Evolutionary conservation across 2,797 vertebrate species (phyloP), one percentile per base, ranked within the genome.

Genomic region (Borostomias antarcticus): DNA sequence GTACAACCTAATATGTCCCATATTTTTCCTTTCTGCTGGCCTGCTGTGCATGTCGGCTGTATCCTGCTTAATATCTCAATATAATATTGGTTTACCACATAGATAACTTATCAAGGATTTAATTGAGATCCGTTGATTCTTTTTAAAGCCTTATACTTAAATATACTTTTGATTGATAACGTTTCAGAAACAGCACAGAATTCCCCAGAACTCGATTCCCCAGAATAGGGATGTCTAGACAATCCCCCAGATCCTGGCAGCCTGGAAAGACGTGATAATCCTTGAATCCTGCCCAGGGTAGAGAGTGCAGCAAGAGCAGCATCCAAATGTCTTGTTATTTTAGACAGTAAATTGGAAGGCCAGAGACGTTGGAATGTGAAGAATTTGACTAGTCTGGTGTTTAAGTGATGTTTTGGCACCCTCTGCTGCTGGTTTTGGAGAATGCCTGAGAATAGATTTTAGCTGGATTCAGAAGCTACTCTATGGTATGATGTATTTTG

Each of bases 371-470:
- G 69, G 62, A 28, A 59, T 72, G 60, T 52, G 51, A 57, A 62
- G 66, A 59, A 57, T 69, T 47, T 30, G 15, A 52, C 15, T 45
- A 26, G 28, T 30, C n/a, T 66, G 69, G 25, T 15, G 26, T 54
- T 67, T 77, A 28, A 53, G 56, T 71, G 81, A 79, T 79, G 80
- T 78, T 77, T 70, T 91, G 86, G 90, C 89, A 60, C 90, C 90
- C 89, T 91, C 90, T 91, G 86, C 89, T 90, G 90, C 68, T 68
- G 17, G 73, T 2, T 6, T 0, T 78, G 66, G 71, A 86, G 85
- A 89, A 88, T 84, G 75, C 79, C 54, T 53, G 57, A 0, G 52
- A 45, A 11, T 23, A 0, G 10, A 28, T 43, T 64, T 23, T 21
- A 32, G 13, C 15, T 26, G 21, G 33, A 58, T 37, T 40, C 8